Evolutionary conservation across 2,797 vertebrate species (phyloP).

Genomic region (Halcyon smyrnensis): DNA sequence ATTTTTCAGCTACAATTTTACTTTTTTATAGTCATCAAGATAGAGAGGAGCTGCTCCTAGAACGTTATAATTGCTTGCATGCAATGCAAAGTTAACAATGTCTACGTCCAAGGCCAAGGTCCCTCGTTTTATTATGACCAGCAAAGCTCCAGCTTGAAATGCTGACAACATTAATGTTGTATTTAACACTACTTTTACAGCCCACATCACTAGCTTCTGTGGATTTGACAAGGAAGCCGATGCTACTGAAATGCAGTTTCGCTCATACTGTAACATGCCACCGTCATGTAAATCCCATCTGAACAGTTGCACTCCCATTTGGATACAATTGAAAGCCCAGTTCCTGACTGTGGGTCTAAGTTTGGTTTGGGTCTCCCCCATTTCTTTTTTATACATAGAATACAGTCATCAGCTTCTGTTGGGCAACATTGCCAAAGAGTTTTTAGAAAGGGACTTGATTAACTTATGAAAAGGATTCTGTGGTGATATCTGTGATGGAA

Average conservation of each 20-base stretch:
- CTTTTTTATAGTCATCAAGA: neutral
- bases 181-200: neutral
- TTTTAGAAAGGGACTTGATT: neutral
- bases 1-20: constrained; percentile 19
- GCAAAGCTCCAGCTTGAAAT: neutral
- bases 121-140: neutral
- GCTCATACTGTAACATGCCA: accelerated
- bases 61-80: neutral
- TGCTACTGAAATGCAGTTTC: neutral
- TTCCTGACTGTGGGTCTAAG: neutral
- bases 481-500: neutral
- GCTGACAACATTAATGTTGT: neutral
- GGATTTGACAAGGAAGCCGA: neutral
- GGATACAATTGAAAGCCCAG: neutral
- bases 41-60: neutral
- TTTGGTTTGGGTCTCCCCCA: neutral
- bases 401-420: neutral
- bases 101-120: neutral
- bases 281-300: neutral
- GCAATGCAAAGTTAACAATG: neutral
- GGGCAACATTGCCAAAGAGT: neutral
- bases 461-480: neutral
- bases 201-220: neutral
- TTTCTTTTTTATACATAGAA: neutral
- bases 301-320: neutral